Evolutionary conservation across 2,797 vertebrate genomes (phyloP).

Genomic region (Poecilia gillii): DNA sequence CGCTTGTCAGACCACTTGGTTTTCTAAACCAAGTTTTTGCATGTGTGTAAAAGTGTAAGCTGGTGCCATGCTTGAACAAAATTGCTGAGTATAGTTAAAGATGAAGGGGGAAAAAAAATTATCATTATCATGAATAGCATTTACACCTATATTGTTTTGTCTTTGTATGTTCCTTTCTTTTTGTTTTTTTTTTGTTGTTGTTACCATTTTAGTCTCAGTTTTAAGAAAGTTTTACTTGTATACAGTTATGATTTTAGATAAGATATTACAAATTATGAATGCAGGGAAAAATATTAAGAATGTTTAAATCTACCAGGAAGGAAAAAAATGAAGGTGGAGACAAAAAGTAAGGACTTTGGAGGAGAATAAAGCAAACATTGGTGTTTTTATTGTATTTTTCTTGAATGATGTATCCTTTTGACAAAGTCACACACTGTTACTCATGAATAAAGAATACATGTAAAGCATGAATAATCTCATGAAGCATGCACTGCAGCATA

Average conservation of each 20-base stretch:
- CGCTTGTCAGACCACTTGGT: neutral
- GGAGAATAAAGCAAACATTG: neutral
- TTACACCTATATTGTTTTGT: neutral
- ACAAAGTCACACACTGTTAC: neutral
- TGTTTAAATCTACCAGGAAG: neutral
- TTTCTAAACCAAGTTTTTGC: neutral
- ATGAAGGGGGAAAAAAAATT: rapidly evolving
- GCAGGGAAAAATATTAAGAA: neutral
- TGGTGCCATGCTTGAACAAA: neutral
- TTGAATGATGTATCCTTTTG: neutral
- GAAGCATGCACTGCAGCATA: neutral
- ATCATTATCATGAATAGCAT: neutral
- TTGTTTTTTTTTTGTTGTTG: neutral
- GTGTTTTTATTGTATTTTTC: neutral
- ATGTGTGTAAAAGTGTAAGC: neutral
- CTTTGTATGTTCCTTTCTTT: neutral
- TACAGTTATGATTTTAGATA: neutral
- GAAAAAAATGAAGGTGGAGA: neutral
- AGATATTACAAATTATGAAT: neutral
- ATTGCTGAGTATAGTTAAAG: neutral
- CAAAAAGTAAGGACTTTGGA: neutral
- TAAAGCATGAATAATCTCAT: neutral
- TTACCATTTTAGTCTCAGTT: neutral
- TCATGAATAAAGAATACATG: neutral
- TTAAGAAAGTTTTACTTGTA: neutral